Evolutionary conservation across 2,888 invertebrate genomes (phyloP).

Genomic region (Andrena haemorrhoa): DNA sequence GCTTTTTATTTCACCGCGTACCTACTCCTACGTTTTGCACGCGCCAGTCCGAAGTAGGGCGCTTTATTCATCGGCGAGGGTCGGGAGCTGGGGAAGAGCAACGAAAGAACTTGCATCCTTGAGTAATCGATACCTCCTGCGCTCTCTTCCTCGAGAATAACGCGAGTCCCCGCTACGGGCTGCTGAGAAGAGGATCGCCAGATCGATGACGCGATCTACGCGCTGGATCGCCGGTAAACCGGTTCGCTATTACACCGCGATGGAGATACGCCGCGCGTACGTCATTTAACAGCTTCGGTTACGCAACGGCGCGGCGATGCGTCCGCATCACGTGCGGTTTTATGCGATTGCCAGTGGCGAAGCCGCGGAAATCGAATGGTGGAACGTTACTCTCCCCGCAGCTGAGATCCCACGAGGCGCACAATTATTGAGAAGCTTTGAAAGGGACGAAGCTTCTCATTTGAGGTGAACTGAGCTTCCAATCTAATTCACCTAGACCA

Average conservation of each 20-base stretch:
- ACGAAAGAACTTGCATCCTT: slow-evolving; percentile 13
- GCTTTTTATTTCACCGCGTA: slow-evolving; percentile 39
- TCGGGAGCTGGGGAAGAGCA: slow-evolving; percentile 2
- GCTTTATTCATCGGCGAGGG: slow-evolving; percentile 35
- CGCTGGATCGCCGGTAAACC: slow-evolving; percentile 18
- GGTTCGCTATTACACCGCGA: slow-evolving; percentile 6
- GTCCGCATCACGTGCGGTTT: slow-evolving; percentile 46
- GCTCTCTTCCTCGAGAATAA: neutral
- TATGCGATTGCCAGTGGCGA: neutral
- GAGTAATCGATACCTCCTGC: slow-evolving; percentile 39
- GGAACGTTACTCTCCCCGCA: neutral
- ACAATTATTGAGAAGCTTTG: neutral
- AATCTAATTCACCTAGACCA: no score
- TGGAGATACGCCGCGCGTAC: slow-evolving; percentile 74
- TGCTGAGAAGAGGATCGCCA: neutral
- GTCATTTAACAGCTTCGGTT: slow-evolving; percentile 73
- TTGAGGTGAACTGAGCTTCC: neutral
- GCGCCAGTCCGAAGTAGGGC: slow-evolving; percentile 34
- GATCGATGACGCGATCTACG: slow-evolving; percentile 12
- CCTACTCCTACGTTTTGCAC: slow-evolving; percentile 18
- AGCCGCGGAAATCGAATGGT: neutral
- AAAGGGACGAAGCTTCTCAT: neutral
- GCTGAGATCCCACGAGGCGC: neutral
- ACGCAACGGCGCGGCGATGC: neutral
- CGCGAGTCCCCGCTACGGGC: neutral